phyloP scores from a whole-genome alignment of 2,113 vertebrate species.

The Podilymbus podiceps region DNA sequence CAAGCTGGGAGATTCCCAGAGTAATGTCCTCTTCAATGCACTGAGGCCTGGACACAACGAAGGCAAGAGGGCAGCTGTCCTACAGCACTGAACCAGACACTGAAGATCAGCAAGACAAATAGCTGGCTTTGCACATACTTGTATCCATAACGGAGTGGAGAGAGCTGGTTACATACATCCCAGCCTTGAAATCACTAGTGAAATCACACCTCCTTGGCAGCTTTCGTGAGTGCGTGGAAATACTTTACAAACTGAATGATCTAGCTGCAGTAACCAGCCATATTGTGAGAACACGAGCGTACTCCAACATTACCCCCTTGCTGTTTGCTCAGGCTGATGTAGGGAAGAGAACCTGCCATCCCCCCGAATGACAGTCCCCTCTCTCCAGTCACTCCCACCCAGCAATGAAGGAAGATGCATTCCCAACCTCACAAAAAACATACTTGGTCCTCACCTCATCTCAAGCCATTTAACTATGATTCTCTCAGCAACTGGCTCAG shows the following conservation, averaged over 20 bases:
- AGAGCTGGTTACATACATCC: neutral
- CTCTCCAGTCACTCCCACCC: neutral
- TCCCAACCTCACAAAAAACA: neutral
- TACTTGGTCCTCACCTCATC: neutral
- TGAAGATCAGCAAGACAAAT: neutral
- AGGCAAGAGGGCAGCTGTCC: neutral
- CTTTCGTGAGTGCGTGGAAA: neutral
- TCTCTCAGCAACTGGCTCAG: neutral
- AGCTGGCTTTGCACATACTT: neutral
- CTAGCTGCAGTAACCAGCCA: neutral
- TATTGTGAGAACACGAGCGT: rapidly evolving
- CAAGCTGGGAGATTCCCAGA: neutral
- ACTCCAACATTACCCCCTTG: neutral
- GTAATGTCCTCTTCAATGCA: neutral
- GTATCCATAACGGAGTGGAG: no score
- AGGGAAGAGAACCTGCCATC: neutral
- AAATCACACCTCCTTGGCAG: neutral
- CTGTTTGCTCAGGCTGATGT: neutral
- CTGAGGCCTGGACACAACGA: neutral
- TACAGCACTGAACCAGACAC: neutral
- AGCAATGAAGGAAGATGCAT: neutral
- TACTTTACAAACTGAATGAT: neutral
- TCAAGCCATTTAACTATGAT: neutral
- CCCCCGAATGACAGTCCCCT: neutral
- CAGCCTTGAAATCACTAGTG: neutral